Evolutionary conservation across 2,113 vertebrate genomes (phyloP).

Genomic region (Diphyllodes magnificus): DNA sequence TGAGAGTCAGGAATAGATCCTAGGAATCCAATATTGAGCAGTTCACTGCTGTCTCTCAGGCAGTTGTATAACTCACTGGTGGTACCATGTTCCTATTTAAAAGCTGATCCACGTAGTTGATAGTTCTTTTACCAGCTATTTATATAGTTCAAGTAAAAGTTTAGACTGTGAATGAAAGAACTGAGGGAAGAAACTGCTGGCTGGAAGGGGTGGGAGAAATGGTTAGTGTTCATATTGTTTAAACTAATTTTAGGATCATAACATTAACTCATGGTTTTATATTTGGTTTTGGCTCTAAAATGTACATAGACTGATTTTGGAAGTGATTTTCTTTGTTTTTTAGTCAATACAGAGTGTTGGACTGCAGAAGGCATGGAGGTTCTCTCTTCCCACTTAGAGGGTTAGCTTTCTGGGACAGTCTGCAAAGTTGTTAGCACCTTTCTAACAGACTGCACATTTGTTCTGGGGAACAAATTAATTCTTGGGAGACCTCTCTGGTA

Average conservation of each 20-base stretch:
- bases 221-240: neutral
- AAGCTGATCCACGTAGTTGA: neutral
- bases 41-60: neutral
- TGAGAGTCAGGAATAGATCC: constrained; percentile 43
- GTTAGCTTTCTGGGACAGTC: neutral
- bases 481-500: neutral
- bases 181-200: neutral
- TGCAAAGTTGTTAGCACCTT: neutral
- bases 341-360: neutral
- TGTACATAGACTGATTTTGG: neutral
- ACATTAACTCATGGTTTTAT: neutral
- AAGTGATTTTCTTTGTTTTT: neutral
- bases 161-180: neutral
- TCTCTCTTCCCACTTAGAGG: neutral
- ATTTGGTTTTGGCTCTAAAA: neutral
- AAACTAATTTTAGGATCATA: neutral
- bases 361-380: neutral
- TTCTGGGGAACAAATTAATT: neutral
- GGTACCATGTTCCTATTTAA: constrained; percentile 51
- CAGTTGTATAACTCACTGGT: constrained; percentile 29
- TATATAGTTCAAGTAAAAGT: constrained; percentile 42
- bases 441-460: neutral
- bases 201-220: neutral
- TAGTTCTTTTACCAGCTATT: constrained; percentile 30
- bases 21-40: neutral